Conservation (phyloP, 2,113 vertebrate species). For the Tichodroma muraria region DNA sequence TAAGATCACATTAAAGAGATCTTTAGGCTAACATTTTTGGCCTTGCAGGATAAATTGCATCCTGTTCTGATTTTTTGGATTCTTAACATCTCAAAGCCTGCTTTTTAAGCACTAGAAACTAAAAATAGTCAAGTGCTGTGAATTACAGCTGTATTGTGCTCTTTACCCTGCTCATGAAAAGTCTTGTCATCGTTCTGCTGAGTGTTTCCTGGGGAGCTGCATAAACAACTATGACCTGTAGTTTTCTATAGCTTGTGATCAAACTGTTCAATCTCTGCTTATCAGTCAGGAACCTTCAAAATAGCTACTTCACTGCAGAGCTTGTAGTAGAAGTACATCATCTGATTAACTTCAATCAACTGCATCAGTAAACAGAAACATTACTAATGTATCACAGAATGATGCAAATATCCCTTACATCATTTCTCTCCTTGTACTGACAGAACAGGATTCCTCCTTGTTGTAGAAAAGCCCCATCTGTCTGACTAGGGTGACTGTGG, state of each 20-base stretch:
- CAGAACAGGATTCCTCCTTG: background rate
- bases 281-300: background rate
- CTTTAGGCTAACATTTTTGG: background rate
- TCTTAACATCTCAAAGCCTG: background rate
- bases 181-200: background rate
- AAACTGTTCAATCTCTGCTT: background rate
- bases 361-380: background rate
- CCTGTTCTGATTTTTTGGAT: background rate
- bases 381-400: background rate
- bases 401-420: background rate
- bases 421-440: background rate
- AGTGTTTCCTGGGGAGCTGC: background rate
- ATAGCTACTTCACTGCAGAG: background rate
- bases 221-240: background rate
- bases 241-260: background rate
- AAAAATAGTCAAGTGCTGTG: background rate
- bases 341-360: background rate
- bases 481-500: background rate
- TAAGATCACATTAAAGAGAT: conserved; percentile 1
- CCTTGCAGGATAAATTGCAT: background rate
- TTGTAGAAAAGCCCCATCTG: background rate
- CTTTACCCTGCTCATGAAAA: background rate
- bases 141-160: background rate
- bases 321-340: background rate
- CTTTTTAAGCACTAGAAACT: background rate